These are phyloP conservation scores for Zaprionus capensis DNA, from an alignment of 1,140 invertebrate genomes.

Conservation along the genomic window DNA sequence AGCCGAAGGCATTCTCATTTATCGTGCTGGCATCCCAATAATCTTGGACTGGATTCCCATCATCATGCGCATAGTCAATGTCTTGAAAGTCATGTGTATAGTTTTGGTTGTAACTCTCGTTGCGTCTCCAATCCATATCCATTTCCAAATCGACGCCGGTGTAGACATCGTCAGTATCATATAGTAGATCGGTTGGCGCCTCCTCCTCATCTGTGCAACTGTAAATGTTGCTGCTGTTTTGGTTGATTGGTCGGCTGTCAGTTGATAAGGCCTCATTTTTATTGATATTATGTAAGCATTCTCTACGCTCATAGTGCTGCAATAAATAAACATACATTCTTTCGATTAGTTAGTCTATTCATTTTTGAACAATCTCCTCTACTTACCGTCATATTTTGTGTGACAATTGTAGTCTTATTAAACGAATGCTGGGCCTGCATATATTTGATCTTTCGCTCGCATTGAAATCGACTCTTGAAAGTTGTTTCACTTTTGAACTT, in stretches of 20 bases:
- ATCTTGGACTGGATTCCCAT: constrained; percentile 15
- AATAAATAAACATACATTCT: neutral
- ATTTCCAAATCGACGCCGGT: neutral
- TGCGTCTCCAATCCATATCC: constrained; percentile 19
- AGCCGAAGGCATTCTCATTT: constrained; percentile 29
- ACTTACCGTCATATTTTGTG: constrained; percentile 68
- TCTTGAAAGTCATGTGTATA: constrained; percentile 3
- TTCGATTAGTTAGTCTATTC: neutral
- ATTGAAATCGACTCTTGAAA: constrained; percentile 12
- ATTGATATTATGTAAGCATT: constrained; percentile 81
- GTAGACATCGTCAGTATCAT: neutral
- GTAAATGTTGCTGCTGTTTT: constrained; percentile 85
- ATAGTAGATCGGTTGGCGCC: constrained; percentile 13
- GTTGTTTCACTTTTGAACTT: neutral
- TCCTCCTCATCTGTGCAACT: constrained; percentile 57
- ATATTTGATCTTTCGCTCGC: constrained; percentile 25
- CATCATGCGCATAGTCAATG: neutral
- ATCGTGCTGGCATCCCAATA: constrained; percentile 35
- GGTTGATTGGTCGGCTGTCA: constrained; percentile 91
- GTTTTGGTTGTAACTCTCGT: constrained; percentile 38
- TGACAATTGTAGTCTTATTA: constrained; percentile 12
- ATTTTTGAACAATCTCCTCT: too few relatives aligned
- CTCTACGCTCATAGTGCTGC: neutral
- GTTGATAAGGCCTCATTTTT: constrained; percentile 94
- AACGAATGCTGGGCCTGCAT: constrained; percentile 6